Evolutionary conservation across 2,113 vertebrate genomes (phyloP).

Genomic region (Tor tambroides): DNA sequence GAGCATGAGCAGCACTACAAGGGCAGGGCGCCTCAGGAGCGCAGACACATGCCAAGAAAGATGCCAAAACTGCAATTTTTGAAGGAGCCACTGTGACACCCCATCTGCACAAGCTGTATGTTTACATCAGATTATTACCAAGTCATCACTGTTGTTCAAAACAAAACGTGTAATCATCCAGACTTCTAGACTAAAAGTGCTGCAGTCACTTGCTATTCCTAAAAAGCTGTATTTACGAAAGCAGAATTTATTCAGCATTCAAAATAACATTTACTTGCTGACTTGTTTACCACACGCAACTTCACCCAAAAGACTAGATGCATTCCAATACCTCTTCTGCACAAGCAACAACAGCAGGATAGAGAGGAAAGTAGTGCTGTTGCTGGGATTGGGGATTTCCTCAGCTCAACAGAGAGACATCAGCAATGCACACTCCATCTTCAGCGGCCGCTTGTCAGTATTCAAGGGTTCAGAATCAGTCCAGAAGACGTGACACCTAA

Average conservation of each 20-base stretch:
- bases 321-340: not conserved
- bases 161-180: not conserved
- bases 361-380: not conserved
- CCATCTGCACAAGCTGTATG: constrained; percentile 15
- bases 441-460: not conserved
- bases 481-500: not conserved
- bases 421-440: not conserved
- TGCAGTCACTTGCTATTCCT: not conserved
- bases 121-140: constrained; percentile 24
- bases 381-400: constrained; percentile 15
- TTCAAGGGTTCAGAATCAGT: constrained; percentile 3
- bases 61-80: constrained; percentile 43
- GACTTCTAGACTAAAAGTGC: not conserved
- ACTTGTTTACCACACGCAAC: not conserved
- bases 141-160: not conserved
- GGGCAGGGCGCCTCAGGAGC: constrained; percentile 46
- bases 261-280: not conserved
- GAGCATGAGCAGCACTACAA: constrained; percentile 30
- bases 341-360: not conserved
- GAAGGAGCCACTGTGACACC: constrained; percentile 12
- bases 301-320: not conserved
- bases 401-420: constrained; percentile 21
- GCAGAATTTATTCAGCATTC: not conserved
- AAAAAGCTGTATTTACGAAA: constrained; percentile 5
- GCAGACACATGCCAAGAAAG: constrained; percentile 35